phyloP scores from a whole-genome alignment of 2,113 vertebrate species.

The Caranx melampygus region DNA sequence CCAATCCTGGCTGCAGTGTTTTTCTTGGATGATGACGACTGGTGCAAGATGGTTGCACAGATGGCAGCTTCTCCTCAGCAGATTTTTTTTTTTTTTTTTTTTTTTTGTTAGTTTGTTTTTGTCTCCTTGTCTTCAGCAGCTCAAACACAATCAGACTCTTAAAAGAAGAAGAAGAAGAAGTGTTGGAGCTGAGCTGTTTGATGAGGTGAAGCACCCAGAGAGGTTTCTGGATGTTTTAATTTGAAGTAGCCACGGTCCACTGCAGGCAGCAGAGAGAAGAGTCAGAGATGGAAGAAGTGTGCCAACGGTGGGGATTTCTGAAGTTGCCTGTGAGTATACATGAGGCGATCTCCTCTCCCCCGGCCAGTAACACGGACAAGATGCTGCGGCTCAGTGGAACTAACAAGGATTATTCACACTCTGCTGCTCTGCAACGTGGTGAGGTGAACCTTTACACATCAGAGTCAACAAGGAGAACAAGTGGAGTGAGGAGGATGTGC shows the following conservation, averaged over 20 bases:
- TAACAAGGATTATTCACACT: background rate
- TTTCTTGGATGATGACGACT: background rate
- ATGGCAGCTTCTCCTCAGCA: background rate
- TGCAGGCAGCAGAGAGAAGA: conserved; percentile 19
- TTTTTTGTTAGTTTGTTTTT: background rate
- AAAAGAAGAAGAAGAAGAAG: background rate
- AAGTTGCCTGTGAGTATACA: background rate
- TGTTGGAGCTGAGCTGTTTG: conserved; percentile 2
- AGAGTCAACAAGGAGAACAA: background rate
- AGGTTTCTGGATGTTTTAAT: background rate
- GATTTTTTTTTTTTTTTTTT: background rate
- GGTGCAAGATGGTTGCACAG: background rate
- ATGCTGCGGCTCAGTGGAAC: background rate
- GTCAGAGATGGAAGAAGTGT: conserved; percentile 16
- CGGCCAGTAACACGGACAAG: background rate
- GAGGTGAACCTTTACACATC: background rate
- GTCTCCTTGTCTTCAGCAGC: background rate
- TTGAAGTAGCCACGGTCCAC: background rate
- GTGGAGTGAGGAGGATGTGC: background rate
- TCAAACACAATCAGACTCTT: background rate
- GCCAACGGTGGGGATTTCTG: background rate
- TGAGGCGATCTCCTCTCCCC: background rate
- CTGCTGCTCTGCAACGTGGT: background rate
- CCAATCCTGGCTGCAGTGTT: background rate
- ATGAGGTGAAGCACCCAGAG: background rate